These are phyloP conservation scores for Digitonthophagus gazella DNA, from an alignment of 2,888 invertebrate genomes.

Conservation along the genomic window DNA sequence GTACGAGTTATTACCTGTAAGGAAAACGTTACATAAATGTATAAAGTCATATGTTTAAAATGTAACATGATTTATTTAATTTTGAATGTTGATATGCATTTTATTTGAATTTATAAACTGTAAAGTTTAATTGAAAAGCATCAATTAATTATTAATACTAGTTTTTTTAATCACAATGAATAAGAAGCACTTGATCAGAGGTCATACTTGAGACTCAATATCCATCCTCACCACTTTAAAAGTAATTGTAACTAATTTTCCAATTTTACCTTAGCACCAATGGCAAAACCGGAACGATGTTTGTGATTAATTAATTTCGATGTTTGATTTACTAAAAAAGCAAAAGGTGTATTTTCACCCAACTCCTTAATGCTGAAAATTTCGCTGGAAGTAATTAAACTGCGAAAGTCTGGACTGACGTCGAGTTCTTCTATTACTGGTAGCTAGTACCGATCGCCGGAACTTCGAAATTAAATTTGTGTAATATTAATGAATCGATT, in stretches of 20 bases:
- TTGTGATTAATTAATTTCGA: neutral
- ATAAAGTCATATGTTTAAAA: too few species aligned
- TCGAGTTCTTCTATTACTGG: neutral
- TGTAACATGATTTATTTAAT: too few species aligned
- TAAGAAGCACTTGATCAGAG: too few species aligned
- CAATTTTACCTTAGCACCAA: neutral
- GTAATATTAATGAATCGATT: slow-evolving; percentile 17
- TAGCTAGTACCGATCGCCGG: neutral
- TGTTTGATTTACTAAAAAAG: neutral
- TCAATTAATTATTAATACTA: too few species aligned
- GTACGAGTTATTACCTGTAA: too few species aligned
- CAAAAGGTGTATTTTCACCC: neutral
- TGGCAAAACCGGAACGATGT: too few species aligned
- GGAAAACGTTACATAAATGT: too few species aligned
- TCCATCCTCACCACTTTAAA: neutral
- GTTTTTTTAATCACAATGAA: too few species aligned
- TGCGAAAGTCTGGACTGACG: neutral
- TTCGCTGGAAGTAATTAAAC: neutral
- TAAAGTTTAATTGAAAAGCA: too few species aligned
- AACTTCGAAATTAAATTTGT: slow-evolving; percentile 18
- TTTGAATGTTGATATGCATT: too few species aligned
- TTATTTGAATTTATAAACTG: too few species aligned
- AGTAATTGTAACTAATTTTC: neutral
- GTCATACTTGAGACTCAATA: too few species aligned
- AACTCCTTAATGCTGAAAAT: neutral